Conservation (phyloP, 2,113 vertebrate genomes). For the Cyanocitta stelleri region DNA sequence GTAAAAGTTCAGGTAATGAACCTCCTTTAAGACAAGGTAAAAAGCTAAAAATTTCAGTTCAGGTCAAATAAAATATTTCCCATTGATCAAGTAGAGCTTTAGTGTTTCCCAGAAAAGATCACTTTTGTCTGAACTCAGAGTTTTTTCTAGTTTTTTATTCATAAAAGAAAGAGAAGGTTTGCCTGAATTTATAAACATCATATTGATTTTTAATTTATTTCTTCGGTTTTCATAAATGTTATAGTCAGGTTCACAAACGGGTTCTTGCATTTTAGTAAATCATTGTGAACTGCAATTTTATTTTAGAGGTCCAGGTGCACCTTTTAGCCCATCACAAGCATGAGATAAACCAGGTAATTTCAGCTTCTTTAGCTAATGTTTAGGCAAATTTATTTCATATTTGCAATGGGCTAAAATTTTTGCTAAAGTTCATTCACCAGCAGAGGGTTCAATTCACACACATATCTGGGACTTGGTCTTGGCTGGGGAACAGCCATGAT, state of each 20-base stretch:
- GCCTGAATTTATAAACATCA: not conserved
- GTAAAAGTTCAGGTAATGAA: constrained; percentile 5
- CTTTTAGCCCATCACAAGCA: not conserved
- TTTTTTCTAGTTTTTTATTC: not conserved
- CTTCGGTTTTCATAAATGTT: not conserved
- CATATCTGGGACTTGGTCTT: not conserved
- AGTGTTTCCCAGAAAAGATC: not conserved
- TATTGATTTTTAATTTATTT: not conserved
- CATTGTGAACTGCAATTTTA: not conserved
- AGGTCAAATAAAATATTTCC: not conserved
- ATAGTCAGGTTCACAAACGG: not conserved
- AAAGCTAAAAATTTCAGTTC: not conserved
- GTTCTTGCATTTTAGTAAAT: not conserved
- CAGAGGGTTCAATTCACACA: constrained; percentile 34
- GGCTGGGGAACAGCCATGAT: not conserved
- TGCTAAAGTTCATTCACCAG: constrained; percentile 5
- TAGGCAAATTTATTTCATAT: not conserved
- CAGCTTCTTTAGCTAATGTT: not conserved
- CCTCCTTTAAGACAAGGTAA: not conserved
- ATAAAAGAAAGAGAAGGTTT: not conserved
- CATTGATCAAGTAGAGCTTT: not conserved
- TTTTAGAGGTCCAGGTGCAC: not conserved
- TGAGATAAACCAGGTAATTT: not conserved
- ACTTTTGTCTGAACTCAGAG: not conserved
- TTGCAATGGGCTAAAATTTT: not conserved